phyloP scores from a whole-genome alignment of 2,113 vertebrate genomes.

The Micronycteris hirsuta region DNA sequence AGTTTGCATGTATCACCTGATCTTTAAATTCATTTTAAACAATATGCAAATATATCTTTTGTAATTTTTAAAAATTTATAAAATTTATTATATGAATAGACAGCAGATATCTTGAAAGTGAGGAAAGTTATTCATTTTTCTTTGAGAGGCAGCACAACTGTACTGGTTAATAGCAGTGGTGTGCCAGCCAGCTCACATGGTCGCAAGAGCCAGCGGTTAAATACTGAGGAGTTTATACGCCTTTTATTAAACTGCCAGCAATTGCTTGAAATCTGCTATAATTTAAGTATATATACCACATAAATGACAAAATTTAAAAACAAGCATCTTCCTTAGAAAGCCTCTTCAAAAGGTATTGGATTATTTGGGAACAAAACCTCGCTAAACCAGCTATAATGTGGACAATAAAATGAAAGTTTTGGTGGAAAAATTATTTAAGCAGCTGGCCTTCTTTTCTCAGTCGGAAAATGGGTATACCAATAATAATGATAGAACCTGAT shows the following conservation, averaged over 20 bases:
- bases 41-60: not conserved
- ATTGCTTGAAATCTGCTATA: not conserved
- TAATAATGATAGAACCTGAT: not conserved
- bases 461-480: not conserved
- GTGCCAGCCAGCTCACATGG: not conserved
- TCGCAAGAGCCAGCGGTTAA: not conserved
- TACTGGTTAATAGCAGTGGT: not conserved
- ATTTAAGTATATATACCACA: not conserved
- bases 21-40: not conserved
- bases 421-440: not conserved
- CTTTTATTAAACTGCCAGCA: not conserved
- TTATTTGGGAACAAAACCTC: not conserved
- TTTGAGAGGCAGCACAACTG: not conserved
- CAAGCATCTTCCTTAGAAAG: not conserved
- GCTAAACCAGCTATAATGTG: not conserved
- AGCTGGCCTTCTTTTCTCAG: not conserved
- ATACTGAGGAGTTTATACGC: not conserved
- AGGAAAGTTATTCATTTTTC: not conserved
- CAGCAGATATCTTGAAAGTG: not conserved
- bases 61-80: not conserved
- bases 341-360: not conserved
- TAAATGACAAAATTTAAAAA: not conserved
- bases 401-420: not conserved
- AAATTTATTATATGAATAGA: not conserved
- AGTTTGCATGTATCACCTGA: not conserved